phyloP scores from a whole-genome alignment of 2,888 invertebrate species.

The Idaea straminata region DNA sequence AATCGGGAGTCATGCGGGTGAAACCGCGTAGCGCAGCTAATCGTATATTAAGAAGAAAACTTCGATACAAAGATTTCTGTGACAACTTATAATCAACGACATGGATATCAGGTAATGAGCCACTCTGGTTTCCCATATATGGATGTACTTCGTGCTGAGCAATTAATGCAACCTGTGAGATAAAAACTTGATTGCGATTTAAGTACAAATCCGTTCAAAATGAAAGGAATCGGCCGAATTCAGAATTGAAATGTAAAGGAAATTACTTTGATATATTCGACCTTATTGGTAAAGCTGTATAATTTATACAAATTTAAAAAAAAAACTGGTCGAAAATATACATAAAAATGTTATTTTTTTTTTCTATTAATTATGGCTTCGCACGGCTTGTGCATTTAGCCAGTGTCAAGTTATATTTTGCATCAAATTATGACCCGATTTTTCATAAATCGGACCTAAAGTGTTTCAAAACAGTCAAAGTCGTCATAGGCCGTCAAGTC shows the following conservation, averaged over 20 bases:
- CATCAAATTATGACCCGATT: too few relatives aligned
- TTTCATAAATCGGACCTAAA: too few relatives aligned
- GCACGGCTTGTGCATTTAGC: too few relatives aligned
- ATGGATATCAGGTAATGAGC: slow-evolving; percentile 33
- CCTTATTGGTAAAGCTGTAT: not conserved
- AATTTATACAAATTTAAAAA: too few relatives aligned
- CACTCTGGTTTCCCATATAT: slow-evolving; percentile 43
- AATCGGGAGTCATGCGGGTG: too few relatives aligned
- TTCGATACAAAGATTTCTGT: slow-evolving; percentile 29
- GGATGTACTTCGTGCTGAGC: slow-evolving; percentile 45
- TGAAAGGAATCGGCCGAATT: slow-evolving; percentile 3
- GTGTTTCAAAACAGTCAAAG: too few relatives aligned
- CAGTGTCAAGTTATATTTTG: too few relatives aligned
- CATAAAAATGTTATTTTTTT: too few relatives aligned
- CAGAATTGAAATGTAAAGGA: not conserved
- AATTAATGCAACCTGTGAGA: slow-evolving; percentile 42
- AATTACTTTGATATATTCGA: not conserved
- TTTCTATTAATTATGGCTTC: too few relatives aligned
- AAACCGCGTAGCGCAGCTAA: too few relatives aligned
- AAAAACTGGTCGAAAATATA: too few relatives aligned
- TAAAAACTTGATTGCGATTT: slow-evolving; percentile 29
- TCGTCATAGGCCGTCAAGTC: too few relatives aligned
- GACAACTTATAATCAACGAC: slow-evolving; percentile 44
- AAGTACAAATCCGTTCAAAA: slow-evolving; percentile 20
- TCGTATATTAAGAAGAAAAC: not conserved